Conservation (phyloP, 2,797 vertebrate genomes). For the Pseudotriccus pelzelni region DNA sequence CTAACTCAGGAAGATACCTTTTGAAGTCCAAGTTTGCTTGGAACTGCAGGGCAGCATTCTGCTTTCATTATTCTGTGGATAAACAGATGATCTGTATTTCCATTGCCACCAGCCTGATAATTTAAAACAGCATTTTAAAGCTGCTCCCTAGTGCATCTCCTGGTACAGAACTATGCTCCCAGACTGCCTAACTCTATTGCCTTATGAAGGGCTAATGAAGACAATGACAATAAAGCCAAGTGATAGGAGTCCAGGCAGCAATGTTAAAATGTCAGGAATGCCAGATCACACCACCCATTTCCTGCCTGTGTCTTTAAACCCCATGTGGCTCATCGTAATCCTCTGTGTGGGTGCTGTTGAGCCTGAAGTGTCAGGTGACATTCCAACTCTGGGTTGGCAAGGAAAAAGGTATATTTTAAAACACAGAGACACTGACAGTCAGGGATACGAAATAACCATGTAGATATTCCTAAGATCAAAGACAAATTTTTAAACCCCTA, state of each 20-base stretch:
- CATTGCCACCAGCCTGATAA: not conserved
- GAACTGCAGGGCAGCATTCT: not conserved
- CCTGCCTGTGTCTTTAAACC: not conserved
- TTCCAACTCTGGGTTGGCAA: not conserved
- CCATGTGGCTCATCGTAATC: fast-evolving
- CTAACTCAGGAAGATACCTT: not conserved
- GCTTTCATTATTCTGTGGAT: not conserved
- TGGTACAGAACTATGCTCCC: not conserved
- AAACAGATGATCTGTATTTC: not conserved
- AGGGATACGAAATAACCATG: not conserved
- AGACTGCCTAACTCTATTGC: not conserved
- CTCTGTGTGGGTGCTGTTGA: not conserved
- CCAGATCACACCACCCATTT: not conserved
- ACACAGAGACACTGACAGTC: not conserved
- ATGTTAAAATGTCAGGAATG: not conserved
- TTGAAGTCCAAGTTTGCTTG: not conserved
- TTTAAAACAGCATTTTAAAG: not conserved
- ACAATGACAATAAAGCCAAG: not conserved
- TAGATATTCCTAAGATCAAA: not conserved
- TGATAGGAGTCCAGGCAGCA: not conserved
- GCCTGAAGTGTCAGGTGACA: not conserved
- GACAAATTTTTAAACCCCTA: not conserved
- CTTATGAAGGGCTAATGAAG: not conserved
- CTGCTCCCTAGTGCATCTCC: not conserved
- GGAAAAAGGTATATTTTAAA: not conserved